Conservation (phyloP, 30 jellyfish, hydroid and myxozoan genomes). For the Cassiopea andromeda region DNA sequence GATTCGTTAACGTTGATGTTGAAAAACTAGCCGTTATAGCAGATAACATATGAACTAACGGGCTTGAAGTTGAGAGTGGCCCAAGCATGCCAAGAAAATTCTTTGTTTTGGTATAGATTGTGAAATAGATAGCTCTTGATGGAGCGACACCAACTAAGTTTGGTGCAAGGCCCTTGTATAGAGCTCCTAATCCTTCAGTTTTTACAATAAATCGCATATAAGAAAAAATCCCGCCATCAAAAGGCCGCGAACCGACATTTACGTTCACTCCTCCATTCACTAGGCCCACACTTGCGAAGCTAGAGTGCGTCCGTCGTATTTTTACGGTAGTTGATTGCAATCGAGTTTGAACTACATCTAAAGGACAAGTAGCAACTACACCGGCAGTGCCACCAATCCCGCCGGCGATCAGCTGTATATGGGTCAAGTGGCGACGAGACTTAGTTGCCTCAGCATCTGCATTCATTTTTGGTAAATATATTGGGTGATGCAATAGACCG, state of each 20-base stretch:
- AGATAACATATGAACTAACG: conserved; percentile 89
- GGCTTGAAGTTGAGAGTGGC: conserved; percentile 72
- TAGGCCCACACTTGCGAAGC: conserved; percentile 67
- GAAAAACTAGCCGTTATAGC: conserved; percentile 90
- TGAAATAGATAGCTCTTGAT: conserved; percentile 91
- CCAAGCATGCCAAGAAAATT: conserved; percentile 54
- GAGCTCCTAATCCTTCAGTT: conserved; percentile 91
- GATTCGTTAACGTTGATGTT: conserved; percentile 93
- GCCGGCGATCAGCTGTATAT: conserved; percentile 89
- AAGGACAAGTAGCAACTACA: conserved; percentile 94
- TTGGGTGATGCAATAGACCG: conserved; percentile 36
- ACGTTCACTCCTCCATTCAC: conserved; percentile 40
- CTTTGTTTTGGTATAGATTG: conserved; percentile 89
- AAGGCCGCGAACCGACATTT: conserved; percentile 65
- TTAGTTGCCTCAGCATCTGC: conserved; percentile 24
- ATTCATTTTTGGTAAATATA: conserved; percentile 19
- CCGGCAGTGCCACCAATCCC: conserved; percentile 99
- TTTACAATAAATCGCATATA: conserved; percentile 85
- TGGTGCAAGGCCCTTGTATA: conserved; percentile 92
- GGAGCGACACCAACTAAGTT: conserved; percentile 98
- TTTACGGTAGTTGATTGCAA: conserved; percentile 87
- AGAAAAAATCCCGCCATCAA: conserved; percentile 76
- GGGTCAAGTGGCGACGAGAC: conserved; percentile 65
- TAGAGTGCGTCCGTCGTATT: conserved; percentile 55
- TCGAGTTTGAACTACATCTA: conserved; percentile 98